Evolutionary conservation across 2,888 invertebrate species (phyloP), one percentile per base, ranked within the genome.

Genomic region (Rotaria macrura): DNA sequence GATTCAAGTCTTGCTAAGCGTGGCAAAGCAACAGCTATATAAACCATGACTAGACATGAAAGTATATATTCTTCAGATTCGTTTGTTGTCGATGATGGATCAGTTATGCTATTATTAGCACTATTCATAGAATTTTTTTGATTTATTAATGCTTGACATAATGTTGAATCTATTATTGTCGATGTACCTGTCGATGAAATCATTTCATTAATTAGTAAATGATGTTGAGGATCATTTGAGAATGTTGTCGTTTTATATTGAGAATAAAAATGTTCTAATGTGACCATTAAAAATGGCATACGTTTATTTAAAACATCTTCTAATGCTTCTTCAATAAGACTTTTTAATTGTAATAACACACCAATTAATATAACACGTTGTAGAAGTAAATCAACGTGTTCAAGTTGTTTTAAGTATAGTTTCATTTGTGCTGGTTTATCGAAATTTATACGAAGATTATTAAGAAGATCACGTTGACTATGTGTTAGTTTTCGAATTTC

Each of bases 361-460:
- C 99, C 99, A 88, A 99, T 95, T 87, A 98, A 97, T 49, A 96
- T 97, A 94, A 99, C 96, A 88, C 98, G 93, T 90, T 97, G 96
- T 85, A 99, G 91, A 7, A 99, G 95, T 89, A 96, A 96, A 89
- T 98, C 97, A 1, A 96, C 96, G 89, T 95, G 93, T 93, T 89
- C 40, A 89, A 87, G 25, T 74, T 74, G 74, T 74, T 74, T 74
- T 74, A 74, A 74, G 43, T 74, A 74, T 10, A 74, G n/a, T 40
- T 74, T 74, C 97, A 99, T 98, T 57, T 95, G 94, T 89, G 98
- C 97, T 0, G 98, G 97, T 90, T 99, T 97, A 90, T 99, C 99
- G 90, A 97, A 99, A 91, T 96, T 97, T 1, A 97, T 96, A 88
- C 99, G 93, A 79, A 99, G 92, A 87, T 95, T 94, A 87, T 95